Evolutionary conservation across 2,888 invertebrate genomes (phyloP), one percentile per base, ranked within the genome.

Genomic region (Azorinus chamasolen): DNA sequence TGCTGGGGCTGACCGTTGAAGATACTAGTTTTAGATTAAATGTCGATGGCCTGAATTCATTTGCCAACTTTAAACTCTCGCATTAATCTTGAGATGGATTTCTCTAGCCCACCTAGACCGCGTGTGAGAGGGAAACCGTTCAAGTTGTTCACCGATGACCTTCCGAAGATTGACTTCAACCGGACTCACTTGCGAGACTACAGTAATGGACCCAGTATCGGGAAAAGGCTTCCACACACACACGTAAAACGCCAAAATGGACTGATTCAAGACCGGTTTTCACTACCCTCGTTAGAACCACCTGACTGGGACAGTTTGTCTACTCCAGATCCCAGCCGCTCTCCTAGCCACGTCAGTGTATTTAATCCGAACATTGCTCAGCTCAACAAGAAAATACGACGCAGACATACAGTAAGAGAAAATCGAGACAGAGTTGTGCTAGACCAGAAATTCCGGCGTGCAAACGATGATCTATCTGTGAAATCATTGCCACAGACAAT

Each of bases 121-220:
- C 53, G 55, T 25, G 45, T 55, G 8, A 37, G 54, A 16, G 70
- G 75, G 12, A 61, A 45, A 58, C 75, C 69, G n/a, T 76, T 76
- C 25, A 76, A 76, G 51, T 55, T 76, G 5, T 76, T 76, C 39
- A 70, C 75, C 10, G 75, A 76, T 50, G 75, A 76, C 46, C 55
- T 76, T 10, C 75, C 75, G 0, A 53, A 43, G 25, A 59, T 64
- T 18, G 75, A 76, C 4, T 65, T 64, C 20, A 65, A 63, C n/a
- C 54, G 45, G 32, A 46, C 64, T 3, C 37, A n/a, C n/a, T 20
- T 50, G 16, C 48, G 22, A 22, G 62, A 50, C 10, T 22, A 24
- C 2, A 16, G 16, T 1, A 39, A 62, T 14, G 37, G 27, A 24
- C 12, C 22, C 2, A 5, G 8, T 12, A 45, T 8, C 27, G 32